Evolutionary conservation across 2,888 invertebrate genomes (phyloP), one percentile per base, ranked within the genome.

Genomic region (Liopterus haemorrhoidalis): DNA sequence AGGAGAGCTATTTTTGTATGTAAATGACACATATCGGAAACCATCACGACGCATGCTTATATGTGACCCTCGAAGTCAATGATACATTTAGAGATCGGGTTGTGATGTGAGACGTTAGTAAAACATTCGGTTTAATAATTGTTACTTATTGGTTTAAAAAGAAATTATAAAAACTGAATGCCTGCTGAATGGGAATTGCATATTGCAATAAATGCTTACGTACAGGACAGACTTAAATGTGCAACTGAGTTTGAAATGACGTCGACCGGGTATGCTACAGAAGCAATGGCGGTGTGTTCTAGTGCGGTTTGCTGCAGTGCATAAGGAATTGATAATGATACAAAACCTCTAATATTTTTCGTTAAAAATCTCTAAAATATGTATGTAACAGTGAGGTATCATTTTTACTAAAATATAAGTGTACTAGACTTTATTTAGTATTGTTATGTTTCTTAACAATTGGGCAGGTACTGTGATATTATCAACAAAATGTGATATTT

Each of bases 401-500:
- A 21, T 36, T 27, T 42, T 42, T 42, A 30, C n/a, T n/a, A n/a
- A n/a, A n/a, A n/a, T n/a, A n/a, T n/a, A n/a, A n/a, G n/a, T n/a
- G n/a, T n/a, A n/a, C n/a, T n/a, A n/a, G n/a, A n/a, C n/a, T n/a
- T n/a, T n/a, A n/a, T n/a, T n/a, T n/a, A n/a, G n/a, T n/a, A n/a
- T n/a, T n/a, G n/a, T n/a, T n/a, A n/a, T n/a, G 24, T 39, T 38
- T 27, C 36, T 42, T 39, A 45, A 32, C 32, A 39, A 35, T 44
- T 44, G 45, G 33, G 21, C 45, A 45, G 45, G 39, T 57, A 59
- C 60, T 61, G 61, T 61, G 61, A 61, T 61, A 60, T 54, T 61
- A 61, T 54, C 56, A 60, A 59, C 56, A 59, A 58, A 57, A 59
- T 61, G 61, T 61, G 61, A 60, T 61, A 59, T 58, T 45, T 31